Conservation (phyloP, 2,888 invertebrate genomes). For the Cactoblastis cactorum region DNA sequence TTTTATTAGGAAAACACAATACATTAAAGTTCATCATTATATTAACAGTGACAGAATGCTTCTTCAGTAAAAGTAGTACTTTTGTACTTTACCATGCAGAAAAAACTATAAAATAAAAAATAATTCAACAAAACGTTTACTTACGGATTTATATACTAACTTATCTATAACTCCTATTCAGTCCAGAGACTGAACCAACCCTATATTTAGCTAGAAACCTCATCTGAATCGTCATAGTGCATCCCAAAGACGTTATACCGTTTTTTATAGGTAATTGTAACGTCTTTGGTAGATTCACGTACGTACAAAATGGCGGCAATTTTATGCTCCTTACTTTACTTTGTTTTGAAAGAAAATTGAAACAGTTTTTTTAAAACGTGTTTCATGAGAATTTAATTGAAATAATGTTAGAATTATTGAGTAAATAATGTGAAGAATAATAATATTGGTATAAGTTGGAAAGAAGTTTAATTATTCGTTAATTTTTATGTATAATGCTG, state of each 20-base stretch:
- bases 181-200: conserved; percentile 2
- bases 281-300: neutral
- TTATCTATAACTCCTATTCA: conserved; percentile 20
- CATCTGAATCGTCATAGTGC: neutral
- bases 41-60: conserved; percentile 66
- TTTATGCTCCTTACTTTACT: too few species aligned
- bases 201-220: conserved; percentile 32
- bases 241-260: too few species aligned
- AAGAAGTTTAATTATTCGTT: too few species aligned
- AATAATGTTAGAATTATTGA: too few species aligned
- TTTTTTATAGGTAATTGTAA: too few species aligned
- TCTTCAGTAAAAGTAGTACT: conserved; percentile 54
- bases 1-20: conserved; percentile 77
- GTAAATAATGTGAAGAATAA: too few species aligned
- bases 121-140: conserved; percentile 48
- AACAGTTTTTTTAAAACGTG: too few species aligned
- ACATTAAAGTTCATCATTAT: conserved; percentile 67
- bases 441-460: too few species aligned
- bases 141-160: conserved; percentile 26
- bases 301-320: neutral
- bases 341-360: too few species aligned
- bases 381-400: too few species aligned
- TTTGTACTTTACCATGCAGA: conserved; percentile 67
- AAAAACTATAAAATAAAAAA: conserved; percentile 55
- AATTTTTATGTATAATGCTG: too few species aligned